A percentile compares a stretch with the other conserved stretches of the same genome.
Conservation (phyloP, 2,797 vertebrate species). For the Enteromius paludinosus region DNA sequence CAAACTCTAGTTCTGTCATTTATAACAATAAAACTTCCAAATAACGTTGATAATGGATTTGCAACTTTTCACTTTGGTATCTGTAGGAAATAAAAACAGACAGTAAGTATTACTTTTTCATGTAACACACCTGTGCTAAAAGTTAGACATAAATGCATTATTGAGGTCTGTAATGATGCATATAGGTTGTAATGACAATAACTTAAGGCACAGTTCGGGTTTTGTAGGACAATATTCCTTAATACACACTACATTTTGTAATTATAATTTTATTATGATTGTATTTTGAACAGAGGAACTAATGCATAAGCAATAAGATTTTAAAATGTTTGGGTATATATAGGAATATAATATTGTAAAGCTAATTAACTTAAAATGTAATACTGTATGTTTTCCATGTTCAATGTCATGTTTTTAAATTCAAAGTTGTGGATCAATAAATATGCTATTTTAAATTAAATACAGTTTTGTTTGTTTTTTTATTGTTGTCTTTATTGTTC, state of each 20-base stretch:
- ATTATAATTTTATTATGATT: background rate
- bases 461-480: background rate
- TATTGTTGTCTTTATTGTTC: too few species aligned
- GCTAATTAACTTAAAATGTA: background rate
- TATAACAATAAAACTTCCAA: background rate
- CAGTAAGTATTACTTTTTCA: background rate
- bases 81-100: background rate
- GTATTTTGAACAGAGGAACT: background rate
- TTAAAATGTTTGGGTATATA: background rate
- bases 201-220: background rate
- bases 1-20: constrained; percentile 59
- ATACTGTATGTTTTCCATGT: background rate
- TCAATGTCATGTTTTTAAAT: background rate
- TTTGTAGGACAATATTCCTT: background rate
- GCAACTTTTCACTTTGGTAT: background rate
- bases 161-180: background rate
- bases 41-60: background rate
- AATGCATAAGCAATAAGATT: background rate
- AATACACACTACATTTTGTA: background rate
- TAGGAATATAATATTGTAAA: background rate
- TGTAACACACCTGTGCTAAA: background rate
- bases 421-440: background rate
- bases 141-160: background rate
- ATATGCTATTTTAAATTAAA: background rate
- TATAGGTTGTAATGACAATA: background rate